A percentile compares a stretch with the other conserved stretches of the same genome.
phyloP scores from a whole-genome alignment of 2,113 vertebrate species.

The Callipepla squamata region DNA sequence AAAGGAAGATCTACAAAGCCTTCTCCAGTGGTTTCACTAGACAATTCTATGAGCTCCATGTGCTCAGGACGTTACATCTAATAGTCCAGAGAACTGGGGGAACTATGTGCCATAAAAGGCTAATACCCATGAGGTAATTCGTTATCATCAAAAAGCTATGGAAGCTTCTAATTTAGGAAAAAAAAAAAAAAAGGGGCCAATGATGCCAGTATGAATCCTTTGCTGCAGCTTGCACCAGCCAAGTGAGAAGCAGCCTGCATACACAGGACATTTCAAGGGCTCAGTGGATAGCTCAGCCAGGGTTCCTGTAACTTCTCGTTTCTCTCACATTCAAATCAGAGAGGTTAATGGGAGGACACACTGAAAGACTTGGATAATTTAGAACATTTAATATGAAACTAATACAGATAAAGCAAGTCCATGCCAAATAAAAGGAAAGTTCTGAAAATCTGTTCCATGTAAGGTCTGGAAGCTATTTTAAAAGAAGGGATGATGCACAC shows the following conservation, averaged over 20 bases:
- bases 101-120: neutral
- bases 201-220: neutral
- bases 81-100: neutral
- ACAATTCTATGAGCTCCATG: neutral
- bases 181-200: neutral
- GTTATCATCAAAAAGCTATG: neutral
- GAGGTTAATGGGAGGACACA: neutral
- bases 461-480: neutral
- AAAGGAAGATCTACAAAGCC: neutral
- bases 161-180: neutral
- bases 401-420: neutral
- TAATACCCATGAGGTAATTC: neutral
- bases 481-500: neutral
- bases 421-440: neutral
- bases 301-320: neutral
- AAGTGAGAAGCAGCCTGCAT: neutral
- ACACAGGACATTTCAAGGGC: neutral
- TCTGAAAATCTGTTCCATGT: fast-evolving
- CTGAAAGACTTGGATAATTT: neutral
- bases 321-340: neutral
- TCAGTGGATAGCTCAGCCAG: neutral
- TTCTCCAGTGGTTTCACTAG: neutral
- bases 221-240: neutral
- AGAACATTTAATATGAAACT: neutral
- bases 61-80: neutral